Conservation (phyloP, 2,888 invertebrate genomes). For the Cephalotes varians region DNA sequence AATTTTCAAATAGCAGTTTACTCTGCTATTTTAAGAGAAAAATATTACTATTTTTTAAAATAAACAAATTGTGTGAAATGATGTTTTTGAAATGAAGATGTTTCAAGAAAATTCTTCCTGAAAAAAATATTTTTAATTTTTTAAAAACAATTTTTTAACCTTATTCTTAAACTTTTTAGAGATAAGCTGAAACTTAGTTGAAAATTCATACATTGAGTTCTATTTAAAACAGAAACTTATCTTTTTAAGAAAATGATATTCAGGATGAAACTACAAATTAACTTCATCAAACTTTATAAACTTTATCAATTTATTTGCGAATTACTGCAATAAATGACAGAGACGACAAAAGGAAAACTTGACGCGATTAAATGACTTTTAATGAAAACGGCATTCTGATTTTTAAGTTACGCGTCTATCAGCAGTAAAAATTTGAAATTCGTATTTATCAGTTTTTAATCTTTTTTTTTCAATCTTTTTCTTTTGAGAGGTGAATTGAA, state of each 20-base stretch:
- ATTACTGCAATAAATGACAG: not conserved
- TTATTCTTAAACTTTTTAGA: not conserved
- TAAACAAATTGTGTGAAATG: not conserved
- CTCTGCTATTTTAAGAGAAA: not conserved
- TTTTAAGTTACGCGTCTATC: not conserved
- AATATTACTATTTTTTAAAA: not conserved
- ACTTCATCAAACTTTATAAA: not conserved
- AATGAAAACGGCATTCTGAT: not conserved
- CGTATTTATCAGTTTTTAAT: not conserved
- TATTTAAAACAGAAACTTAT: not conserved
- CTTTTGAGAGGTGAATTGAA: not conserved
- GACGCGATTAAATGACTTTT: not conserved
- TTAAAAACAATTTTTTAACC: not conserved
- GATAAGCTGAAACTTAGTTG: not conserved
- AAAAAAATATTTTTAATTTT: not conserved
- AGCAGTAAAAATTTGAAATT: not conserved
- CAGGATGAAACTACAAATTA: not conserved
- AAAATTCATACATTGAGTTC: not conserved
- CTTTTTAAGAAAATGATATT: slow-evolving; percentile 15
- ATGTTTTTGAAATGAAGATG: not conserved
- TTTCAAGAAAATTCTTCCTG: not conserved
- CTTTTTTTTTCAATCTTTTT: not conserved
- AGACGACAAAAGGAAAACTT: not conserved
- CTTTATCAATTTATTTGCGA: slow-evolving; percentile 5
- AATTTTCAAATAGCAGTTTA: not conserved